Base-by-base conservation (phyloP, 2,113 vertebrate genomes). In the Chinchilla lanigera region DNA sequence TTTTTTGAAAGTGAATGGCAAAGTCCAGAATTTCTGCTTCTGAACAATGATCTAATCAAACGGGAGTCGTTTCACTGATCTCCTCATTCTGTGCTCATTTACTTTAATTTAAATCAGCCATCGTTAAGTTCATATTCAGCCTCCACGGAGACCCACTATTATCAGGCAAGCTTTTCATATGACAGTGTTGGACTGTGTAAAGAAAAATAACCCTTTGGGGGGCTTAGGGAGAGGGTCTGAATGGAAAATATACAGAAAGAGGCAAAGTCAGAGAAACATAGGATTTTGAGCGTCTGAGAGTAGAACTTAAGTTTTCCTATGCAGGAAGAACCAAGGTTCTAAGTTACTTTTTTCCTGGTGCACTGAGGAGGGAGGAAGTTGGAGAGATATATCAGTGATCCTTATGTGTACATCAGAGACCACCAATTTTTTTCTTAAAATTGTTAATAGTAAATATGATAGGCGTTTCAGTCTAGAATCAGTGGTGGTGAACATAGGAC, bases 161-260 rank as follows among this genome's bases (percentile, higher is more conserved):
- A n/a, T 19, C 33, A 33, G 17, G 33, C 0, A 26, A 71, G 44
- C 12, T 7, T 63, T 54, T 75, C 19, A 22, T 6, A 11, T 24
- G 9, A 77, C 19, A 4, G 41, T 3, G 0, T 0, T 73, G 78
- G 38, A 44, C 38, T n/a, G 7, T 54, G 14, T 38, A 38, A 56
- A 54, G 22, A 69, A 22, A 60, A 28, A 24, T n/a, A 11, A 10
- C 14, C 73, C 19, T 9, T 17, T 17, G 2, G 33, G 8, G 16
- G 16, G 4, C 16, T 4, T 19, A 7, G 19, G 5, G 33, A 10
- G 2, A 38, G 20, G 0, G 0, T n/a, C 12, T 17, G 24, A 41
- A 47, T 19, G n/a, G 28, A 28, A 58, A 22, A 67, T n/a, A 14
- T 1, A 24, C 16, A 24, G 26, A 47, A 1, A 22, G 28, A 20